Percentiles rank a stretch among this genome's conserved stretches.
Evolutionary conservation across 2,888 invertebrate species (phyloP).

Genomic region (Coelinius sp.): DNA sequence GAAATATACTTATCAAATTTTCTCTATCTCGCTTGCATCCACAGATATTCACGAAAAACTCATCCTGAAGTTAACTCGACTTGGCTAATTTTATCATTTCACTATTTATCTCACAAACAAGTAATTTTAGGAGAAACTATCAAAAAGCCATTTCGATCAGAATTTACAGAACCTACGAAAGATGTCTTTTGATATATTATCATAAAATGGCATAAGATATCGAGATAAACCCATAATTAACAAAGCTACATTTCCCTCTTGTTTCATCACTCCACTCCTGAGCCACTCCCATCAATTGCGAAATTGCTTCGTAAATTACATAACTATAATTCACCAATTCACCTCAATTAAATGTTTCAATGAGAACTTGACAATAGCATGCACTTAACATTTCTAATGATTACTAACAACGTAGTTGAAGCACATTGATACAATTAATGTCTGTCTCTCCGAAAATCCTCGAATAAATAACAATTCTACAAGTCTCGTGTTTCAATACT

Average conservation of each 20-base stretch:
- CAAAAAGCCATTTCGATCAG: too few species aligned
- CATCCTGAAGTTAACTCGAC: too few species aligned
- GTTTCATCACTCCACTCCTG: neutral
- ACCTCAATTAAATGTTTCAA: neutral
- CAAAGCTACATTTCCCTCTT: neutral
- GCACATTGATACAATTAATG: constrained; percentile 9
- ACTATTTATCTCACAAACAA: too few species aligned
- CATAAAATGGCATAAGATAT: neutral
- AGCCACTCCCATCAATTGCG: neutral
- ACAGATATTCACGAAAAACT: too few species aligned
- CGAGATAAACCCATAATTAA: neutral
- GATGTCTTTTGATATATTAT: too few species aligned
- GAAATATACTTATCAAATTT: too few species aligned
- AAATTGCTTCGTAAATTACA: neutral
- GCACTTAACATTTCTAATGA: constrained; percentile 3
- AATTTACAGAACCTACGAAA: too few species aligned
- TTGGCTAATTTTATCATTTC: too few species aligned
- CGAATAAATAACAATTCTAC: neutral
- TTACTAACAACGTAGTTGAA: too few species aligned
- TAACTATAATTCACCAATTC: neutral
- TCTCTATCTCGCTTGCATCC: too few species aligned
- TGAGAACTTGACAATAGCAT: neutral
- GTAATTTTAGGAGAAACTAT: too few species aligned
- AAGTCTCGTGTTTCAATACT: neutral
- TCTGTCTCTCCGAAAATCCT: neutral